Percentiles rank a stretch among this genome's conserved stretches.
Evolutionary conservation across 2,797 vertebrate species (phyloP).

Genomic region (Geotrypetes seraphini): DNA sequence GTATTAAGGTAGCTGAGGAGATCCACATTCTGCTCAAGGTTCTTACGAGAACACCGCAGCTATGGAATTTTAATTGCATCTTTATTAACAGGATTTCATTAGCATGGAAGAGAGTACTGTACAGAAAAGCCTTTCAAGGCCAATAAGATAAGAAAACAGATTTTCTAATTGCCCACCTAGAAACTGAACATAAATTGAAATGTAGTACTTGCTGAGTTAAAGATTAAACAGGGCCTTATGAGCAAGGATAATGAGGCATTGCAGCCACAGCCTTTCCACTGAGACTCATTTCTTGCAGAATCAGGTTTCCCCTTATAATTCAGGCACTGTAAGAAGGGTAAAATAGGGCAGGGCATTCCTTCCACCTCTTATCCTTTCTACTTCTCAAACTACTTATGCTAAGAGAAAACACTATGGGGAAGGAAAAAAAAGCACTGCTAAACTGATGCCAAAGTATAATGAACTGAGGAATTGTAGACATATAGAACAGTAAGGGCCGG

Average conservation of each 20-base stretch:
- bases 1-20: constrained; percentile 9
- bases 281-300: too few relatives aligned
- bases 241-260: constrained; percentile 41
- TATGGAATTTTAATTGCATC: constrained; percentile 60
- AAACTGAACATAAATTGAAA: constrained; percentile 40
- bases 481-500: too few relatives aligned
- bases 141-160: constrained; percentile 38
- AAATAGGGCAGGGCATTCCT: too few relatives aligned
- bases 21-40: constrained; percentile 19
- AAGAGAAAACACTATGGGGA: too few relatives aligned
- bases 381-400: too few relatives aligned
- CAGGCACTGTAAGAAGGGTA: too few relatives aligned
- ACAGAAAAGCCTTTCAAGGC: constrained; percentile 33
- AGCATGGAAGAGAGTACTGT: constrained; percentile 35
- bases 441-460: too few relatives aligned
- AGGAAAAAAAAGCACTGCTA: too few relatives aligned
- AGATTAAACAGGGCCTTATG: constrained; percentile 47
- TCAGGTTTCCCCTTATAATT: too few relatives aligned
- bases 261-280: constrained; percentile 26
- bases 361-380: too few relatives aligned
- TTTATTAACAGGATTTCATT: constrained; percentile 51
- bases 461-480: too few relatives aligned
- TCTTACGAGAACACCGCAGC: constrained; percentile 35
- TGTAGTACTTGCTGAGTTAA: constrained; percentile 41
- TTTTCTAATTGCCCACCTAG: constrained; percentile 42